Base-by-base conservation (phyloP, 2,797 vertebrate species). In the Dromococcyx pavoninus region DNA sequence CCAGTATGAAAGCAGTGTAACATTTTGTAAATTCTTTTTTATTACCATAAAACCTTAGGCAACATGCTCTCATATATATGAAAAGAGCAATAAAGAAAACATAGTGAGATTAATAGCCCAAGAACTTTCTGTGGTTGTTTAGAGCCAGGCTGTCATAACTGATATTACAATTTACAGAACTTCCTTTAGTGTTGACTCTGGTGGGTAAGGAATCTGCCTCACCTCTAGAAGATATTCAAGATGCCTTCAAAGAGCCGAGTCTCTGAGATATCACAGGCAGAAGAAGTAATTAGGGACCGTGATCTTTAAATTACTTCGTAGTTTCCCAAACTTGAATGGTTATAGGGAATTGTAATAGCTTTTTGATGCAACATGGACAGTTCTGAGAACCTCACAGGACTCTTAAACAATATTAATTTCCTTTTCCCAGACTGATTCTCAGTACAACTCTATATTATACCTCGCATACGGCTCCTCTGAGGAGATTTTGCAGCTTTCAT, bases 291-390 rank as follows among this genome's bases (percentile, higher is more conserved):
- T 25, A 35, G 13, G 9, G 24, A 39, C 25, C 22, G 17, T 6
- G 32, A 48, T 54, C 41, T 39, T 75, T 54, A 58, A 43, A 25
- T 2, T 35, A 13, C 3, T 3, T 17, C 3, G 16, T n/a, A 56
- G 3, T 25, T 74, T 89, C 21, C 24, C 54, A 86, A 79, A 69
- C 41, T 33, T 35, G 32, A 33, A 35, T 28, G 28, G 32, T 33
- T 43, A 33, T 7, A 0, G 0, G 32, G 61, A 58, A 3, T 67
- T 74, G 44, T 4, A 44, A 7, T 9, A 69, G 10, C 6, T 71
- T 79, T 79, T 77, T 35, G 28, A 19, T 58, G 39, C 23, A 67
- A 54, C 25, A 33, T 1, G 0, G 21, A 44, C 11, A 56, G 41
- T 57, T 11, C 32, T 57, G 37, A 48, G 32, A 39, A 85, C 27